A percentile compares a stretch with the other conserved stretches of the same genome.
Evolutionary conservation across 2,113 vertebrate genomes (phyloP).

Genomic region (Neotragus moschatus): DNA sequence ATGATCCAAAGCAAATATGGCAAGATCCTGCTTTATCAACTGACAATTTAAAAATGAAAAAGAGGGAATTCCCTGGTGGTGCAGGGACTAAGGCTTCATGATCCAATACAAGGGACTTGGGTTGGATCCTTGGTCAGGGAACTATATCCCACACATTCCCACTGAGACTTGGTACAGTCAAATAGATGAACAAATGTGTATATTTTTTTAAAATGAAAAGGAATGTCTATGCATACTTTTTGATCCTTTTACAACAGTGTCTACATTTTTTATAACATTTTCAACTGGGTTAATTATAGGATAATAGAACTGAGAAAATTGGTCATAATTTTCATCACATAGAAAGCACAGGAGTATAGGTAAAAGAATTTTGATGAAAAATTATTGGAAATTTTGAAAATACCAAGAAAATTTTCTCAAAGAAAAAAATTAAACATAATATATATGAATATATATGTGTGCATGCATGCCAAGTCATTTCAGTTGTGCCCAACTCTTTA

Average conservation of each 20-base stretch:
- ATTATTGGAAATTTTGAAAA: neutral
- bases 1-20: neutral
- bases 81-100: neutral
- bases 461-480: neutral
- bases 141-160: neutral
- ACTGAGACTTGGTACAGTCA: neutral
- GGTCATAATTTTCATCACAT: neutral
- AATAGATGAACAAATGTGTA: neutral
- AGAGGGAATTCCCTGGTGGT: neutral
- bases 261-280: neutral
- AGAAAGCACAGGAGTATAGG: neutral
- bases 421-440: neutral
- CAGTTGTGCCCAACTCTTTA: neutral
- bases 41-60: slow-evolving; percentile 1
- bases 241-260: neutral
- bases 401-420: neutral
- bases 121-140: neutral
- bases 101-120: neutral
- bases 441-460: neutral
- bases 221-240: neutral
- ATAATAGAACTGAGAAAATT: neutral
- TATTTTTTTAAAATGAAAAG: neutral
- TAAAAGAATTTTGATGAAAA: neutral
- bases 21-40: neutral
- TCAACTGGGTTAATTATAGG: neutral